A percentile compares a stretch with the other conserved stretches of the same genome.
phyloP scores from a whole-genome alignment of 1,140 invertebrate genomes.

The Venturia canescens region DNA sequence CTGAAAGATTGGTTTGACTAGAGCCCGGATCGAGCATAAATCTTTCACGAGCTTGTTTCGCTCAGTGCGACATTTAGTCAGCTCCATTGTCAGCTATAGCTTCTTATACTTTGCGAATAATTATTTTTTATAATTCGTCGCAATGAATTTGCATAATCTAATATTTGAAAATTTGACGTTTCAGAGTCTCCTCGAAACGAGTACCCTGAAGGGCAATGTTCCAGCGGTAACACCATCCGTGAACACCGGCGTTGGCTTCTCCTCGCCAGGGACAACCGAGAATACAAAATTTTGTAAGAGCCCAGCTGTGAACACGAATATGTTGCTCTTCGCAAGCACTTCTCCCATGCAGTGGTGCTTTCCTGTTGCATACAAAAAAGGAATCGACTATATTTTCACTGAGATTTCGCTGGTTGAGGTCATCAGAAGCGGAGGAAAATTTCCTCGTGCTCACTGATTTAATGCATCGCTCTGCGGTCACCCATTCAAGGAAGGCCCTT shows the following conservation, averaged over 20 bases:
- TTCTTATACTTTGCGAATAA: background rate
- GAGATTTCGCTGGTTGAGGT: too few species aligned
- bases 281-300: slow-evolving; percentile 89
- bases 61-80: background rate
- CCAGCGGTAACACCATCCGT: slow-evolving; percentile 86
- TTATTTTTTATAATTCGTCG: background rate
- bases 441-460: too few species aligned
- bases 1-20: slow-evolving; percentile 46
- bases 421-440: too few species aligned
- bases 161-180: background rate
- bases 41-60: background rate
- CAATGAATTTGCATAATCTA: background rate
- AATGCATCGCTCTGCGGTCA: too few species aligned
- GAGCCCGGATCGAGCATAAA: slow-evolving; percentile 16
- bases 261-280: slow-evolving; percentile 79
- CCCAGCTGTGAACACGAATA: slow-evolving; percentile 89
- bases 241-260: slow-evolving; percentile 80
- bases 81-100: background rate
- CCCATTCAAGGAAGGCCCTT: too few species aligned
- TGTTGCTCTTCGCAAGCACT: slow-evolving; percentile 87
- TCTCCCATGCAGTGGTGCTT: slow-evolving; percentile 93
- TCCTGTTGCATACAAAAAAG: slow-evolving; percentile 72
- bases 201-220: slow-evolving; percentile 83
- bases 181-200: slow-evolving; percentile 78
- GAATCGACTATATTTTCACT: slow-evolving; percentile 29